Conservation (phyloP, 2,113 vertebrate genomes). For the Haplotaxodon microlepis region DNA sequence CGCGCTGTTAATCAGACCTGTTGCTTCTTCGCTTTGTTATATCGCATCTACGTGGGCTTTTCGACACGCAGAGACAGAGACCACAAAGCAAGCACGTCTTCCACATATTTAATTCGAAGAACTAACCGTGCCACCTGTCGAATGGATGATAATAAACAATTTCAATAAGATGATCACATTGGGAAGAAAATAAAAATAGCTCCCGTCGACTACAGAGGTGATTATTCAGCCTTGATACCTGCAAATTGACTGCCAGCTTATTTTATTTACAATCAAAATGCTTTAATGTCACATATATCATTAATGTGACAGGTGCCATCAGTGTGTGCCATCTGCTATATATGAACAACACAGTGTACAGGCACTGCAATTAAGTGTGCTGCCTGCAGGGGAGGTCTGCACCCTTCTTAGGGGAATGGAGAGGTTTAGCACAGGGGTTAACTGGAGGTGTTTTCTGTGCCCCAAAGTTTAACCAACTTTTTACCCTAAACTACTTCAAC, state of each 20-base stretch:
- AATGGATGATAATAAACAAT: not conserved
- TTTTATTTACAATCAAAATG: slow-evolving; percentile 3
- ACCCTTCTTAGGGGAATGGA: slow-evolving; percentile 28
- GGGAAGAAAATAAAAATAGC: not conserved
- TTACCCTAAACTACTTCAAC: not conserved
- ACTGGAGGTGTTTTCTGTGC: not conserved
- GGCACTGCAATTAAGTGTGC: slow-evolving; percentile 16
- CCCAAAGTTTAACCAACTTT: not conserved
- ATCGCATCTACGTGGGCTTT: not conserved
- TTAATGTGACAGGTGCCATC: not conserved
- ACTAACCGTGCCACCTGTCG: not conserved
- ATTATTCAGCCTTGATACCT: not conserved
- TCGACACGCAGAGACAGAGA: not conserved
- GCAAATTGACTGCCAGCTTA: not conserved
- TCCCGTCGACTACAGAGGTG: not conserved
- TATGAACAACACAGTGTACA: not conserved
- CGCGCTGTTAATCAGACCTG: slow-evolving; percentile 30
- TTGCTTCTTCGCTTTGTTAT: slow-evolving; percentile 8
- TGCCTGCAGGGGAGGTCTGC: slow-evolving; percentile 68
- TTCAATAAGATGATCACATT: not conserved
- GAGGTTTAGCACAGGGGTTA: not conserved
- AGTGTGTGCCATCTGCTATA: slow-evolving; percentile 2
- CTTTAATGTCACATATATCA: not conserved
- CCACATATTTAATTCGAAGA: not conserved
- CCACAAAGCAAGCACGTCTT: not conserved